Base-by-base conservation (phyloP, 2,113 vertebrate genomes). In the Chloropsis hardwickii region DNA sequence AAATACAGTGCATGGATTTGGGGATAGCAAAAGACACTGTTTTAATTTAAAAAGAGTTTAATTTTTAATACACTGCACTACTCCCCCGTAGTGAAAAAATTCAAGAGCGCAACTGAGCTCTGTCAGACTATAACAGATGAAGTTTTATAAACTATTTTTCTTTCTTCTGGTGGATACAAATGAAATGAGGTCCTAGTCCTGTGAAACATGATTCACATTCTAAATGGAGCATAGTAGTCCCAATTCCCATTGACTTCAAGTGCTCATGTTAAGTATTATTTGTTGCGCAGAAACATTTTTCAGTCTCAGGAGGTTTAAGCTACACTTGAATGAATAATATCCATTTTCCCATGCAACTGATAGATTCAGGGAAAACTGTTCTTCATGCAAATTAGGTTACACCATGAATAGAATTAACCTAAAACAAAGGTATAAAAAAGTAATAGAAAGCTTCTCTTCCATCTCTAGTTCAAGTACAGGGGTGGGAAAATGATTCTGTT, bases 231-330 rank as follows among this genome's bases (percentile, higher is more conserved):
- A 85, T 40, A 85, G 84, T 81, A 87, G 21, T 91, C 81, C 81
- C 84, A 86, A 67, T 93, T 95, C 83, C 58, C 94, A 86, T 74
- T 88, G 83, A 88, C 76, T 92, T 96, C 79, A 84, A 95, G 88
- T 90, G 82, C 42, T 95, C 86, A 31, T 88, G 71, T 92, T 88
- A 94, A 90, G 64, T 81, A 92, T 66, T 86, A 86, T 73, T 88
- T 97, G 83, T 92, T 95, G 67, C 76, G 29, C 58, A 86, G 86
- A 90, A 88, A 78, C 13, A 94, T 92, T 94, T 94, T 90, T 96
- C 76, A 70, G 35, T 88, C 92, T 92, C 67, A 22, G 62, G 62
- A 94, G 91, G 29, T 77, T 77, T 92, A 77, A 93, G 35, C 60
- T 90, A 29, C 60, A 86, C 71, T 97, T 3, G 0, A n/a, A 47